Base-by-base conservation (phyloP, 2,888 invertebrate species). In the Cheilosia pagana region DNA sequence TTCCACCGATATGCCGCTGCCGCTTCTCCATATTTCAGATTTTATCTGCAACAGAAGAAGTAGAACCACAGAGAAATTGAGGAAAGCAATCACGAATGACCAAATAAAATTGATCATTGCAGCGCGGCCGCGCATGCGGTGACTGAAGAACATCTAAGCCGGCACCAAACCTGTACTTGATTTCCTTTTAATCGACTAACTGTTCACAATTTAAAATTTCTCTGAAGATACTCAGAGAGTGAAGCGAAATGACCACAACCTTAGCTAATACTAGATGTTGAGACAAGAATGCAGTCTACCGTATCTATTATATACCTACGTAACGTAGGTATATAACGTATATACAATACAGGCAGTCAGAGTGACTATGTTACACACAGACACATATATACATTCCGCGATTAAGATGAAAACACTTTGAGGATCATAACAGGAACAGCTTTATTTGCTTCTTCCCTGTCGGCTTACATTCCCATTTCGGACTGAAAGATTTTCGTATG, bases 161-260 rank as follows among this genome's bases (percentile, higher is more conserved):
- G 43, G 70, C 12, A 53, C 62, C 65, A 70, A 76, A 78, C 52
- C 67, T 71, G 83, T 76, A 86, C 86, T 86, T 83, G 86, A 79
- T 86, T 86, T 83, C 52, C 57, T 83, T 86, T 79, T 86, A 86
- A 83, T 86, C 83, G 75, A 28, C 77, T 86, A 86, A 86, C 86
- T 83, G 86, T 86, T 76, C 70, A 71, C 31, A 48, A 65, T 60
- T 74, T 45, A 45, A 19, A 45, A 45, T 45, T 45, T 16, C 7
- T 16, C 8, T 16, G 16, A 16, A 45, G 45, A 16, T 45, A 45
- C 45, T 35, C 35, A 19, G 8, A 16, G 16, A 45, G 16, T 45
- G 45, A 19, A 45, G 45, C 19, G 45, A 45, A 45, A 16, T 19
- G 45, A 45, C 45, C 45, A 45, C 16, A 45, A 19, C 45, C 19